Evolutionary conservation across 1,140 invertebrate genomes (phyloP), one percentile per base, ranked within the genome.

Genomic region (Subanguina moxae): DNA sequence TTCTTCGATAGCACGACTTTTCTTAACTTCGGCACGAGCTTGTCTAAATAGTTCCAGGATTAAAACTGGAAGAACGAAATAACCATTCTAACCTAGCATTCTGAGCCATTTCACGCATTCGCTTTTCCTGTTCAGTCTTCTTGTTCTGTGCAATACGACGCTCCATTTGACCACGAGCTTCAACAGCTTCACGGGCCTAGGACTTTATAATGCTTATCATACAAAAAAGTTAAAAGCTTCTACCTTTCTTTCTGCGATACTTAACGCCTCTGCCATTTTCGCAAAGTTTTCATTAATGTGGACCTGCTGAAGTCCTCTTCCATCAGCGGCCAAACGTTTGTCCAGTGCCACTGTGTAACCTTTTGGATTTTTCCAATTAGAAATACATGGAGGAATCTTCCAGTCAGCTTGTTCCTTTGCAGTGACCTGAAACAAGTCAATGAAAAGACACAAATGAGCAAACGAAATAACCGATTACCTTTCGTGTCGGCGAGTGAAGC

Each of bases 261-360:
- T 97, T 19, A 99, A 83, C 5, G 95, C 91, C 84, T 98, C 95
- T 0, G 96, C 91, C 42, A 99, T 85, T 83, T 97, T 97, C 0
- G 94, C 93, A 86, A 99, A 99, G 82, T 98, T 98, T 84, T 99
- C 95, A 82, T 97, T 98, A 62, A 98, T 94, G 79, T 97, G 95
- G 13, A 73, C 63, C 82, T 94, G 92, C 80, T 98, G 95, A 0
- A 98, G 85, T 11, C 95, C 95, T 57, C 96, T 86, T 0, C 96
- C 96, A 85, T 99, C 96, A 15, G 95, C 94, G 1, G 95, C 96
- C 73, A 99, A 85, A 76, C 96, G 88, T 85, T 99, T 99, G 84
- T 98, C 95, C 68, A 99, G 84, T 0, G 95, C 95, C 80, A 99
- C 96, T 0, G 95, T 98, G 85, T 97, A 98, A 80, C 93, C 85